These are phyloP conservation scores for Malacoraja senta DNA, from an alignment of 2,797 vertebrate species.

Conservation along the genomic window DNA sequence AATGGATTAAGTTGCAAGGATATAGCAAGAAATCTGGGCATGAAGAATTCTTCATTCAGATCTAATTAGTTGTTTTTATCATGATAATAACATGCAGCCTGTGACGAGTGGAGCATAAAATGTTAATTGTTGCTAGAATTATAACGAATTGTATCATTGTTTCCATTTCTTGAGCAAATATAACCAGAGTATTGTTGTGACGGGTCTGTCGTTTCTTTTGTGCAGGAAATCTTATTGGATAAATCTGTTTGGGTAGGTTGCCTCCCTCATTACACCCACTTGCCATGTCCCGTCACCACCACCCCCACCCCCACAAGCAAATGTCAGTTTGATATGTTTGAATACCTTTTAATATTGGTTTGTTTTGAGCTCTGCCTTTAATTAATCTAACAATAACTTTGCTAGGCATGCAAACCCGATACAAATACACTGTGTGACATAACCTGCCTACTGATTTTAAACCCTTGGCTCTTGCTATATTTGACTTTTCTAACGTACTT, in stretches of 20 bases:
- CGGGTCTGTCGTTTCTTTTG: conserved; percentile 66
- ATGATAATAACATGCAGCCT: neutral
- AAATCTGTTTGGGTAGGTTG: conserved; percentile 89
- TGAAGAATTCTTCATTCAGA: neutral
- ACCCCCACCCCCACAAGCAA: conserved; percentile 53
- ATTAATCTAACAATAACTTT: conserved; percentile 31
- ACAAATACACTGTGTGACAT: neutral
- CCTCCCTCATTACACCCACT: conserved; percentile 27
- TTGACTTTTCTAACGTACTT: conserved; percentile 23
- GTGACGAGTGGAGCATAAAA: neutral
- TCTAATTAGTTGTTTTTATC: neutral
- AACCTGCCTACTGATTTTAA: conserved; percentile 10
- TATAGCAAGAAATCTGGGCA: neutral
- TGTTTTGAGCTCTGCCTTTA: conserved; percentile 48
- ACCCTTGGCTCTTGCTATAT: conserved; percentile 22
- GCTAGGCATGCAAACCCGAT: conserved; percentile 30
- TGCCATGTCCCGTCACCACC: conserved; percentile 43
- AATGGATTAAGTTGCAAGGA: neutral
- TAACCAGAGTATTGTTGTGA: conserved; percentile 53
- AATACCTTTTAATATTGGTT: conserved; percentile 48
- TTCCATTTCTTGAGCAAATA: conserved; percentile 12
- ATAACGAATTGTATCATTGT: neutral
- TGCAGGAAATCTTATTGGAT: conserved; percentile 92
- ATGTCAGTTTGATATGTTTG: conserved; percentile 56
- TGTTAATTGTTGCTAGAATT: neutral